Evolutionary conservation across 2,888 invertebrate genomes (phyloP).

Genomic region (Strigamia transsilvanica): DNA sequence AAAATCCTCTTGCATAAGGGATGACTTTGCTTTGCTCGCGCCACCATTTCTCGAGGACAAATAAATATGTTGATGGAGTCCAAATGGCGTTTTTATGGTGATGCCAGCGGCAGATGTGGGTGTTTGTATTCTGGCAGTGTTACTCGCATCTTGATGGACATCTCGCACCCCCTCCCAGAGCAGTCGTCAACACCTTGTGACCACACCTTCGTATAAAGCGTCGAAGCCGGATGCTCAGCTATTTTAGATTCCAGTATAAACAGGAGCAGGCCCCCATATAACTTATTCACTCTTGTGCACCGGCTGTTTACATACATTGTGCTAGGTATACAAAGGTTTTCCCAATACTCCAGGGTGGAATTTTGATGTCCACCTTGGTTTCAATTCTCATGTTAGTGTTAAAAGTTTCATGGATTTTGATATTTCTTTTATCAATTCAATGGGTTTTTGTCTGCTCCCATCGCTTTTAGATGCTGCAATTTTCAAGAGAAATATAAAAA

Average conservation of each 20-base stretch:
- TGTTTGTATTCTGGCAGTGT: conserved; percentile 39
- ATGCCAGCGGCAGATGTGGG: conserved; percentile 37
- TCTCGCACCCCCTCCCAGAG: conserved; percentile 14
- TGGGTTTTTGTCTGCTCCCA: not conserved
- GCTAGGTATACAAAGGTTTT: conserved; percentile 36
- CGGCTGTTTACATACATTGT: conserved; percentile 42
- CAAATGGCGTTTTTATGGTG: conserved; percentile 42
- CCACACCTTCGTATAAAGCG: conserved; percentile 25
- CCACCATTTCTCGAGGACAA: conserved; percentile 41
- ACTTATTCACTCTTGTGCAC: conserved; percentile 35
- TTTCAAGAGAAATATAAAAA: conserved; percentile 34
- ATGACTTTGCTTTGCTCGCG: conserved; percentile 11
- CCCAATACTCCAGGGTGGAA: conserved; percentile 22
- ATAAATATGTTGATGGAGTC: conserved; percentile 43
- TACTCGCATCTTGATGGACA: conserved; percentile 32
- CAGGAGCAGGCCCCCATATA: conserved; percentile 20
- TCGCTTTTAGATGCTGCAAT: conserved; percentile 32
- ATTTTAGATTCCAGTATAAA: conserved; percentile 37
- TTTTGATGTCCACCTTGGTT: conserved; percentile 36
- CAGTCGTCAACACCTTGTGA: conserved; percentile 41
- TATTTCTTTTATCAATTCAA: conserved; percentile 43
- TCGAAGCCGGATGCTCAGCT: conserved; percentile 32
- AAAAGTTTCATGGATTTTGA: conserved; percentile 43
- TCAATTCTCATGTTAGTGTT: conserved; percentile 36
- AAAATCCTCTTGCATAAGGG: conserved; percentile 39